These are phyloP conservation scores for Papilio xuthus DNA, from an alignment of 1,140 invertebrate species.

Conservation along the genomic window DNA sequence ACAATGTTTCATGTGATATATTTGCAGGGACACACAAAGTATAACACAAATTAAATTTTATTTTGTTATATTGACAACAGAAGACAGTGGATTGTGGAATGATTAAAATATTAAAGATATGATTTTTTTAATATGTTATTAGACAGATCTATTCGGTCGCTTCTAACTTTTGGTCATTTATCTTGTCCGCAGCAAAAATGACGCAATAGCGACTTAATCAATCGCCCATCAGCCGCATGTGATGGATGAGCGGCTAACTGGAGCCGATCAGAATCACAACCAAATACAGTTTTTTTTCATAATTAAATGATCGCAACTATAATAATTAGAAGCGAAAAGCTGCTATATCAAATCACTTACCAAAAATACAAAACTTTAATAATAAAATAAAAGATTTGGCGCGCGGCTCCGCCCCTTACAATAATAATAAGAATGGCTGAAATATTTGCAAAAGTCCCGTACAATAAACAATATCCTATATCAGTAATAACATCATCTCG, in stretches of 20 bases:
- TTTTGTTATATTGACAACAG: not conserved
- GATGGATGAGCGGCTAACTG: slow-evolving; percentile 44
- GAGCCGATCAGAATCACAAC: not conserved
- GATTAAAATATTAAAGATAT: too few relatives aligned
- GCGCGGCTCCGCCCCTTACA: too few relatives aligned
- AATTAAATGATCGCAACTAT: not conserved
- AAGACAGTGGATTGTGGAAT: not conserved
- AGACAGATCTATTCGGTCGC: not conserved
- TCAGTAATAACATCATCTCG: slow-evolving; percentile 25
- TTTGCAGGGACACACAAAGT: slow-evolving; percentile 2
- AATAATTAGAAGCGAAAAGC: not conserved
- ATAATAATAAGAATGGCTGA: not conserved
- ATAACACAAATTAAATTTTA: not conserved
- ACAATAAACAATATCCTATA: not conserved
- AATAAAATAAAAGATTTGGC: not conserved
- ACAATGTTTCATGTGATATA: not conserved
- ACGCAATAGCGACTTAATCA: slow-evolving; percentile 48
- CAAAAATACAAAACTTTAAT: not conserved
- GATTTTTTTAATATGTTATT: too few relatives aligned
- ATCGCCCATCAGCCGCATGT: slow-evolving; percentile 47
- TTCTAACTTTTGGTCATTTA: slow-evolving; percentile 43
- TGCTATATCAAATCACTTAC: not conserved
- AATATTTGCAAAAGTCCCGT: not conserved
- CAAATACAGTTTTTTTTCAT: not conserved
- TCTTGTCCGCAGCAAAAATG: slow-evolving; percentile 47